Percentiles rank a stretch among this genome's conserved stretches.
phyloP scores from a whole-genome alignment of 2,888 invertebrate species.

The Eilema sororculum region DNA sequence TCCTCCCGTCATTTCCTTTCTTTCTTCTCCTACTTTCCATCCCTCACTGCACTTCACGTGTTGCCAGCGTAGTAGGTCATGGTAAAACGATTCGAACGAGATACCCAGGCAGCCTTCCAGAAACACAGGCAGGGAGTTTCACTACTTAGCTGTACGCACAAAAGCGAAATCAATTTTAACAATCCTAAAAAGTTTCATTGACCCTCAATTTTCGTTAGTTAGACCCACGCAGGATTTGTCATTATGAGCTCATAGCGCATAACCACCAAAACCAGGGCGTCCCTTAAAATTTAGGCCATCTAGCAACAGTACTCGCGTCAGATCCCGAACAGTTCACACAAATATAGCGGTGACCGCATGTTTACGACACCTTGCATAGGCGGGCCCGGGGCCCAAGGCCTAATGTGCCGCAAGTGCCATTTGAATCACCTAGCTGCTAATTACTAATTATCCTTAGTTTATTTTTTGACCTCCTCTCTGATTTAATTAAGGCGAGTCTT shows the following conservation, averaged over 20 bases:
- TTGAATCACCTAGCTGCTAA: conserved; percentile 41
- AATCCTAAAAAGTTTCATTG: background rate
- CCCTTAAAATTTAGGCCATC: conserved; percentile 17
- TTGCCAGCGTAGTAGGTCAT: too few relatives aligned
- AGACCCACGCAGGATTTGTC: conserved; percentile 16
- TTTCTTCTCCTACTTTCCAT: too few relatives aligned
- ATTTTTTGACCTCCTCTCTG: conserved; percentile 44
- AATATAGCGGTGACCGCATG: conserved; percentile 55
- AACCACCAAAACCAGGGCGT: conserved; percentile 21
- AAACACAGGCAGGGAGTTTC: background rate
- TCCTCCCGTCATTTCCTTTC: too few relatives aligned
- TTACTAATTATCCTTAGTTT: conserved; percentile 48
- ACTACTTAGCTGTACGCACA: background rate
- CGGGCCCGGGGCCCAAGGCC: conserved; percentile 41
- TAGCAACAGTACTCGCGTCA: conserved; percentile 24
- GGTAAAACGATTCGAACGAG: too few relatives aligned
- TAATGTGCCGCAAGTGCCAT: conserved; percentile 21
- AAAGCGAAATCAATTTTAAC: too few relatives aligned
- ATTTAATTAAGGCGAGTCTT: conserved; percentile 43
- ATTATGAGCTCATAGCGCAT: conserved; percentile 2
- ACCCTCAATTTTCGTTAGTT: background rate
- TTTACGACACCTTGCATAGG: conserved; percentile 25
- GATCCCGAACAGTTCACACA: conserved; percentile 25
- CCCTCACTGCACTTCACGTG: too few relatives aligned
- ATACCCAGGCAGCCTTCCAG: too few relatives aligned